These are phyloP conservation scores for Drosophila grimshawi DNA, from an alignment of 1,140 invertebrate species.

Conservation along the genomic window DNA sequence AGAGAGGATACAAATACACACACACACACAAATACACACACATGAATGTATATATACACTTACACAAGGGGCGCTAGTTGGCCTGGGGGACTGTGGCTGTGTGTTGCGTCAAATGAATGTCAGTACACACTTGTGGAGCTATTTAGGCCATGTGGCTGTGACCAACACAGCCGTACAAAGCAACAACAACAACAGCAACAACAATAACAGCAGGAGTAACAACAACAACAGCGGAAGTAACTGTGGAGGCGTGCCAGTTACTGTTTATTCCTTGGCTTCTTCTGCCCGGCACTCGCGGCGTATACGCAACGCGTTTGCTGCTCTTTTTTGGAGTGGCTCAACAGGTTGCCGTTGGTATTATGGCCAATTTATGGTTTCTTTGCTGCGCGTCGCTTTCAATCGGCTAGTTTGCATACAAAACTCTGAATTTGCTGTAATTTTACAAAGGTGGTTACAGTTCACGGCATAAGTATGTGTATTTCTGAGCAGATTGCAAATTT, in stretches of 20 bases:
- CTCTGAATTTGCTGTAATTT: background rate
- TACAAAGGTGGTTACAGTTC: background rate
- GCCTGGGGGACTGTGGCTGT: background rate
- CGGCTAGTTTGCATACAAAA: slow-evolving; percentile 16
- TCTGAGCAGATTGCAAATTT: background rate
- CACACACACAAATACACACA: slow-evolving; percentile 4
- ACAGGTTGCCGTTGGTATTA: slow-evolving; percentile 61
- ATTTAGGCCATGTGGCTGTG: slow-evolving; percentile 27
- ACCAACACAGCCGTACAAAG: slow-evolving; percentile 3
- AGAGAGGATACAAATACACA: background rate
- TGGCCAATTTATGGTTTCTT: slow-evolving; percentile 57
- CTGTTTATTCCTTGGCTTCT: slow-evolving; percentile 36
- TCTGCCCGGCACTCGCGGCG: slow-evolving; percentile 51
- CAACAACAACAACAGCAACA: slow-evolving; percentile 4
- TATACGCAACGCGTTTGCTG: slow-evolving; percentile 54
- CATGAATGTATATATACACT: background rate
- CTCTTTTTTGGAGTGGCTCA: slow-evolving; percentile 33
- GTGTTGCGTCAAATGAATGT: slow-evolving; percentile 41
- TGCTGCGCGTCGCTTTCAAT: slow-evolving; percentile 3
- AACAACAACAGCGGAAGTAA: background rate
- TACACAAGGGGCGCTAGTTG: slow-evolving; percentile 4
- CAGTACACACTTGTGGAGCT: slow-evolving; percentile 71
- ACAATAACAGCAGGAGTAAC: too few species aligned
- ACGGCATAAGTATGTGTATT: background rate
- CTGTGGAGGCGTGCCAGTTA: slow-evolving; percentile 19